Evolutionary conservation across 2,888 invertebrate species (phyloP).

Genomic region (Erannis defoliaria): DNA sequence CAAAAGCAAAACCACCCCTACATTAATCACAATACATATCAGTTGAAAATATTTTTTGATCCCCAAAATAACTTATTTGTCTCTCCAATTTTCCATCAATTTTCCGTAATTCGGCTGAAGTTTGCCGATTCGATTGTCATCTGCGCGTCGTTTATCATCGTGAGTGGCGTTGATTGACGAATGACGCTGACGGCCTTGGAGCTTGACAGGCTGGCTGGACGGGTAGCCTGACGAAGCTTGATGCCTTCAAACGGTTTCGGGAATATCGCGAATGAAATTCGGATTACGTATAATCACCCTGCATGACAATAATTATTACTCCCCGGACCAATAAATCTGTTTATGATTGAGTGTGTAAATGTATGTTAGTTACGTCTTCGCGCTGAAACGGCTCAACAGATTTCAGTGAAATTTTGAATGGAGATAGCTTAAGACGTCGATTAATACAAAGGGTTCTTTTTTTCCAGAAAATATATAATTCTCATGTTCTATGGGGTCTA

Average conservation of each 20-base stretch:
- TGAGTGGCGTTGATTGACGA: conserved; percentile 53
- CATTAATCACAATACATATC: no score
- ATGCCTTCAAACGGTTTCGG: neutral
- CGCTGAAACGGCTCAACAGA: no score
- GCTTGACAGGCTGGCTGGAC: neutral
- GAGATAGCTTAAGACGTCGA: no score
- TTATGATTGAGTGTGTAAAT: no score
- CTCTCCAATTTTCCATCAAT: neutral
- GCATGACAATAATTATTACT: no score
- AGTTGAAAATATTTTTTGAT: neutral
- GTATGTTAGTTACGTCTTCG: no score
- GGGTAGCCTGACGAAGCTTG: neutral
- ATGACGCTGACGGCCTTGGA: conserved; percentile 33
- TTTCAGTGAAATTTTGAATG: no score
- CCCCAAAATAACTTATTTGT: neutral
- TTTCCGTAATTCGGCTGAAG: conserved; percentile 10
- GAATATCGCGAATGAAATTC: neutral
- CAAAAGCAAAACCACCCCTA: no score
- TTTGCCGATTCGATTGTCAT: conserved; percentile 31
- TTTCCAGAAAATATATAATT: no score
- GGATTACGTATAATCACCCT: conserved; percentile 1
- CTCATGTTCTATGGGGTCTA: no score
- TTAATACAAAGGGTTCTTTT: no score
- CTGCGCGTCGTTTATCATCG: conserved; percentile 27
- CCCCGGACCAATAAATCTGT: no score